A percentile compares a stretch with the other conserved stretches of the same genome.
Conservation (phyloP, 2,797 vertebrate genomes). For the Sebastes taczanowskii region DNA sequence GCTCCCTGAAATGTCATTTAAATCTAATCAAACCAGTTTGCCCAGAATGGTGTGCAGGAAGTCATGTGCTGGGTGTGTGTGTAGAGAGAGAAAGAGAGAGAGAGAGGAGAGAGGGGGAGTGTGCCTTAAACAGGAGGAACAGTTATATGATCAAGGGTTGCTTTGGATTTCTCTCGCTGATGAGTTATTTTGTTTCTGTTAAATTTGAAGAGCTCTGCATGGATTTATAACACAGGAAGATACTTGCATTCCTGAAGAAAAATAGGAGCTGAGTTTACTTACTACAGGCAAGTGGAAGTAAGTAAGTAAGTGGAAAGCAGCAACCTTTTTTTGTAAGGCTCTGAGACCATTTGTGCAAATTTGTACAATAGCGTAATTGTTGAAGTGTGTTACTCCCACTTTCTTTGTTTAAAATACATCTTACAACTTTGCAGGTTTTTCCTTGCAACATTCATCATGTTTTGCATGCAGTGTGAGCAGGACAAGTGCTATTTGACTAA, state of each 20-base stretch:
- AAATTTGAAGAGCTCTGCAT: not conserved
- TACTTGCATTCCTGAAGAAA: not conserved
- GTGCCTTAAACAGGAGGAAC: slow-evolving; percentile 22
- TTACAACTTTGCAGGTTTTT: not conserved
- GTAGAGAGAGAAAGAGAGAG: not conserved
- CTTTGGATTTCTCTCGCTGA: slow-evolving; percentile 28
- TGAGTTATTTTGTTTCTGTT: not conserved
- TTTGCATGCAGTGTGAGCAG: slow-evolving; percentile 33
- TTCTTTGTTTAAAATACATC: not conserved
- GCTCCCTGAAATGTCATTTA: slow-evolving; percentile 10
- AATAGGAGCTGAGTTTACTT: not conserved
- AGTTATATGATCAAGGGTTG: slow-evolving; percentile 20
- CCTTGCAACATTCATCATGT: not conserved
- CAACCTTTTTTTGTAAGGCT: not conserved
- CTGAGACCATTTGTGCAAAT: not conserved
- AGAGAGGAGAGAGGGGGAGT: not conserved
- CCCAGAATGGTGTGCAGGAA: slow-evolving; percentile 26
- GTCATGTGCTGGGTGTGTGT: slow-evolving; percentile 37
- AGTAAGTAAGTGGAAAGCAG: not conserved
- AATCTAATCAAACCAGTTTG: slow-evolving; percentile 67
- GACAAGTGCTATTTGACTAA: slow-evolving; percentile 20
- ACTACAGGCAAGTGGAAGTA: slow-evolving; percentile 15
- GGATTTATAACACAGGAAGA: slow-evolving; percentile 8
- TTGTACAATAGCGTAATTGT: not conserved
- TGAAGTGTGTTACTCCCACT: not conserved